Evolutionary conservation across 2,888 invertebrate species (phyloP), one percentile per base, ranked within the genome.

Genomic region (Pantelozetes paolii): DNA sequence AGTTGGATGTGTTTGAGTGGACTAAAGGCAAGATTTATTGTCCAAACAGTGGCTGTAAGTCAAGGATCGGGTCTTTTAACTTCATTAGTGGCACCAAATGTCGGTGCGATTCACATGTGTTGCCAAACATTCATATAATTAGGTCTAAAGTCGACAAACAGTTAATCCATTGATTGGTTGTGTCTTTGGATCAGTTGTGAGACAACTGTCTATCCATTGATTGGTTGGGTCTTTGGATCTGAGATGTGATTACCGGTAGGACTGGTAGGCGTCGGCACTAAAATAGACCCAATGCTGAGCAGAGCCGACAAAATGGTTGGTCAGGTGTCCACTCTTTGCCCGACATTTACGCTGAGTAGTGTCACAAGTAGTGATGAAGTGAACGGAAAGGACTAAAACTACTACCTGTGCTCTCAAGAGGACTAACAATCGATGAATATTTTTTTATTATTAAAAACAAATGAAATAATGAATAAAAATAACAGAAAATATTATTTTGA

Each of bases 191-290:
- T n/a, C n/a, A n/a, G n/a, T n/a, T n/a, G n/a, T n/a, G n/a, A n/a
- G n/a, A n/a, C n/a, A n/a, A n/a, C n/a, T n/a, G n/a, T n/a, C n/a
- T n/a, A n/a, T n/a, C n/a, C n/a, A n/a, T n/a, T n/a, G n/a, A n/a
- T n/a, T n/a, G n/a, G n/a, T n/a, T n/a, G n/a, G n/a, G n/a, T n/a
- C n/a, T n/a, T n/a, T n/a, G n/a, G n/a, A n/a, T n/a, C n/a, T n/a
- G n/a, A n/a, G n/a, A n/a, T n/a, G n/a, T n/a, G n/a, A n/a, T n/a
- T n/a, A n/a, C 99, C 99, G 74, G 99, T 99, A 77, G 99, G 99
- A n/a, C 87, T 99, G 71, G 99, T 99, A 81, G 99, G 96, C 82
- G 98, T 99, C 30, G 99, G 99, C 78, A 99, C 98, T 5, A 94
- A 94, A 85, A 99, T 99, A 80, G 99, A 99, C 83, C 99, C 99